Percentiles rank a stretch among this genome's conserved stretches.
These are phyloP conservation scores for Calliopum simillimum DNA, from an alignment of 2,888 invertebrate species.

Conservation along the genomic window DNA sequence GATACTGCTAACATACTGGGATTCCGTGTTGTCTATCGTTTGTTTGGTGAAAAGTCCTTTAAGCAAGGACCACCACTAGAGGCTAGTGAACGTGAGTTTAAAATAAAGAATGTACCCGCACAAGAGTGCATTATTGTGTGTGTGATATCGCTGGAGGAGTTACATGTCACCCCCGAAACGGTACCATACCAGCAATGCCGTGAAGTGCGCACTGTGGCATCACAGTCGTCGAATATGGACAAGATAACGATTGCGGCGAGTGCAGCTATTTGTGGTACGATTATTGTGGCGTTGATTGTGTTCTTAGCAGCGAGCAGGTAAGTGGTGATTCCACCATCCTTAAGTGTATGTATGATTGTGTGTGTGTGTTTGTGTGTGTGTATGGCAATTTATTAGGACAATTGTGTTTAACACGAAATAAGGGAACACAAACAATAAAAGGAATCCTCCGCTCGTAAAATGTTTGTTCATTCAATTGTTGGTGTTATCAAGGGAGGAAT, in stretches of 20 bases:
- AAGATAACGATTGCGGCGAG: slow-evolving; percentile 94
- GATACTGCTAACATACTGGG: slow-evolving; percentile 89
- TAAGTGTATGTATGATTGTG: neutral
- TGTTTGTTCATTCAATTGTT: neutral
- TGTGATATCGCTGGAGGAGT: slow-evolving; percentile 90
- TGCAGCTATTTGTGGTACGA: slow-evolving; percentile 92
- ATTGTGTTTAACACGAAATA: slow-evolving; percentile 27
- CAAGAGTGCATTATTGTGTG: slow-evolving; percentile 96
- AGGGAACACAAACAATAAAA: neutral
- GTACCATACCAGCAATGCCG: slow-evolving; percentile 89
- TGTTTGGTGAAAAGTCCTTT: slow-evolving; percentile 91
- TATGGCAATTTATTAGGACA: slow-evolving; percentile 22
- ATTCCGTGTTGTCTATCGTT: slow-evolving; percentile 87
- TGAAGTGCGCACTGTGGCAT: slow-evolving; percentile 87
- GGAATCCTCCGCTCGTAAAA: slow-evolving; percentile 22
- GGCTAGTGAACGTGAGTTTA: slow-evolving; percentile 90
- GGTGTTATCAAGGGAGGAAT: slow-evolving; percentile 4
- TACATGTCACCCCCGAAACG: slow-evolving; percentile 86
- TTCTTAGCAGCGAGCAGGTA: slow-evolving; percentile 85
- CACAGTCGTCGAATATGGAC: slow-evolving; percentile 90
- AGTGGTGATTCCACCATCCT: slow-evolving; percentile 36
- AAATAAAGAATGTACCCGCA: slow-evolving; percentile 91
- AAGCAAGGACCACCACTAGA: slow-evolving; percentile 91
- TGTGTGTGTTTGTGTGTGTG: neutral
- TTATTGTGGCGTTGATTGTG: slow-evolving; percentile 89